These are phyloP conservation scores for Zhuqinia jingwanae DNA, from an alignment of 2,888 invertebrate species.

Conservation along the genomic window DNA sequence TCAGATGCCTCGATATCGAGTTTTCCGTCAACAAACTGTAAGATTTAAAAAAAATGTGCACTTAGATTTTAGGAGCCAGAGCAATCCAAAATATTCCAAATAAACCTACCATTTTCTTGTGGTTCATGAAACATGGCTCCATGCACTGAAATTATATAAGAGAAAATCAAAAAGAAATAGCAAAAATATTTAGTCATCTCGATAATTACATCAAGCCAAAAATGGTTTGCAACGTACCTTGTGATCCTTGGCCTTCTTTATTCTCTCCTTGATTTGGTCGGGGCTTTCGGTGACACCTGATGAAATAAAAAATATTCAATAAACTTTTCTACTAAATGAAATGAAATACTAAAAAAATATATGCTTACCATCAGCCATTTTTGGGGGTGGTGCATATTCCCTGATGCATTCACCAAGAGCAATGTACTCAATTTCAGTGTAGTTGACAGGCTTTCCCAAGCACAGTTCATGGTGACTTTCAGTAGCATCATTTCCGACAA, in stretches of 20 bases:
- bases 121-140: constrained; percentile 62
- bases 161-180: neutral
- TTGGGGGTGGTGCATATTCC: constrained; percentile 50
- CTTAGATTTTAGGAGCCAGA: neutral
- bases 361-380: constrained; percentile 33
- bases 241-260: constrained; percentile 40
- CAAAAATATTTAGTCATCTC: neutral
- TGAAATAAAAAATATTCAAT: too few relatives aligned
- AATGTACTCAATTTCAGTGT: constrained; percentile 60
- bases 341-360: neutral
- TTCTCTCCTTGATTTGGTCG: constrained; percentile 36
- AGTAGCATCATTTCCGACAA: constrained; percentile 12
- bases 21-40: constrained; percentile 48
- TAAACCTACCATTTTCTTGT: constrained; percentile 52
- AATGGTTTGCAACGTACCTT: constrained; percentile 4
- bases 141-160: constrained; percentile 35
- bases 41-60: neutral
- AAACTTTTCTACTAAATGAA: too few relatives aligned
- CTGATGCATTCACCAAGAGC: constrained; percentile 59
- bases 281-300: constrained; percentile 9
- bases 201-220: too few relatives aligned
- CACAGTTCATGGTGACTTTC: constrained; percentile 59
- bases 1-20: constrained; percentile 8
- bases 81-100: neutral
- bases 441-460: constrained; percentile 27